Conservation (phyloP, 2,113 vertebrate species). For the Meriones unguiculatus region DNA sequence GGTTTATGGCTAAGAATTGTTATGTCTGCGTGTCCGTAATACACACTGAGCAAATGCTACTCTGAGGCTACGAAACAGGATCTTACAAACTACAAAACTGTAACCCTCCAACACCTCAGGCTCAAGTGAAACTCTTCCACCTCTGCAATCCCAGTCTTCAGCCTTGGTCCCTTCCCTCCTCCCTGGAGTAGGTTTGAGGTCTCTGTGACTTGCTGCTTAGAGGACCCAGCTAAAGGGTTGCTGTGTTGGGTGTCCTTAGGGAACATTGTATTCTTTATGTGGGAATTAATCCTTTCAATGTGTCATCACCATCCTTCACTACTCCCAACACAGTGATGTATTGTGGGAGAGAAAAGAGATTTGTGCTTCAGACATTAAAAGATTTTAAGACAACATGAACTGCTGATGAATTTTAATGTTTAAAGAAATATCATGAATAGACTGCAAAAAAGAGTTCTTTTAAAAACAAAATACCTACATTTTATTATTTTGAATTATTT, state of each 20-base stretch:
- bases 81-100: too few species aligned
- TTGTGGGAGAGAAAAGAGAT: not conserved
- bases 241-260: not conserved
- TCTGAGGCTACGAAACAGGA: not conserved
- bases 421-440: conserved; percentile 34
- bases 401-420: not conserved
- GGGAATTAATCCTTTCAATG: conserved; percentile 37
- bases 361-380: not conserved
- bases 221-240: not conserved
- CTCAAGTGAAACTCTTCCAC: not conserved
- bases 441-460: conserved; percentile 4
- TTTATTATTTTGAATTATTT: conserved; percentile 54
- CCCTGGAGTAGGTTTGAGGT: not conserved
- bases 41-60: not conserved
- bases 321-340: not conserved
- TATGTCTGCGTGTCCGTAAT: not conserved
- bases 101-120: not conserved
- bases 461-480: not conserved
- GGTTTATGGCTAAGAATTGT: not conserved
- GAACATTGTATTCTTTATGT: not conserved
- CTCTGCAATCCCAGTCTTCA: not conserved
- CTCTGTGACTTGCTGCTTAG: not conserved
- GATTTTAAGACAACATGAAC: not conserved
- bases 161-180: not conserved
- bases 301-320: not conserved